Conservation (phyloP, 2,113 vertebrate species). For the Taxidea taxus region DNA sequence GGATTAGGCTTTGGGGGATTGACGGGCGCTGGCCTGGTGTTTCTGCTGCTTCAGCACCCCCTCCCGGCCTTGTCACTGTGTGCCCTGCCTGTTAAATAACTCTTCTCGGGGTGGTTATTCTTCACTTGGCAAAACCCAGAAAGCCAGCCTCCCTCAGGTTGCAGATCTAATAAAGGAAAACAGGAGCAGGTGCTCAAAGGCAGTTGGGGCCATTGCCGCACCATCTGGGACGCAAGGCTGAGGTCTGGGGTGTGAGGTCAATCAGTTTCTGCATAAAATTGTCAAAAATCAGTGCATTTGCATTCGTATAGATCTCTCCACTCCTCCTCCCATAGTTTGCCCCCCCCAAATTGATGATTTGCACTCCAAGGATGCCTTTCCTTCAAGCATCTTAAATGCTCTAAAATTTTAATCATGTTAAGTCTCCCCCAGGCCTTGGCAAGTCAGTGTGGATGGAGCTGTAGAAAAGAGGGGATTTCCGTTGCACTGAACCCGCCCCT, state of each 20-base stretch:
- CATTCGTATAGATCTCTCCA: not conserved
- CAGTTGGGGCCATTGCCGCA: rapidly evolving
- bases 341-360: slow-evolving; percentile 17
- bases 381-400: slow-evolving; percentile 57
- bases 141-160: not conserved
- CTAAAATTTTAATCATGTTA: slow-evolving; percentile 59
- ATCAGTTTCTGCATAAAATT: not conserved
- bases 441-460: not conserved
- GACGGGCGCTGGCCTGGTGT: not conserved
- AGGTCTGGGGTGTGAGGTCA: not conserved
- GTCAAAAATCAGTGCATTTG: not conserved
- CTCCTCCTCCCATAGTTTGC: not conserved
- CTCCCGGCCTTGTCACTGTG: not conserved
- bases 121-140: not conserved
- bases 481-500: not conserved
- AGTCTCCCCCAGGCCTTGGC: slow-evolving; percentile 5
- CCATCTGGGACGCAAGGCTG: rapidly evolving
- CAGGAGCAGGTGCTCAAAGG: not conserved
- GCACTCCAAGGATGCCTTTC: slow-evolving; percentile 51
- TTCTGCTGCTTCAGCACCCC: slow-evolving; percentile 56
- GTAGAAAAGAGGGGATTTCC: not conserved
- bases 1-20: not conserved
- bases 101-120: not conserved
- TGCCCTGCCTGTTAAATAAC: slow-evolving; percentile 54
- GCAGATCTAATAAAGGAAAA: not conserved